phyloP scores from a whole-genome alignment of 2,797 vertebrate genomes.

The Hephaestus fuliginosus region DNA sequence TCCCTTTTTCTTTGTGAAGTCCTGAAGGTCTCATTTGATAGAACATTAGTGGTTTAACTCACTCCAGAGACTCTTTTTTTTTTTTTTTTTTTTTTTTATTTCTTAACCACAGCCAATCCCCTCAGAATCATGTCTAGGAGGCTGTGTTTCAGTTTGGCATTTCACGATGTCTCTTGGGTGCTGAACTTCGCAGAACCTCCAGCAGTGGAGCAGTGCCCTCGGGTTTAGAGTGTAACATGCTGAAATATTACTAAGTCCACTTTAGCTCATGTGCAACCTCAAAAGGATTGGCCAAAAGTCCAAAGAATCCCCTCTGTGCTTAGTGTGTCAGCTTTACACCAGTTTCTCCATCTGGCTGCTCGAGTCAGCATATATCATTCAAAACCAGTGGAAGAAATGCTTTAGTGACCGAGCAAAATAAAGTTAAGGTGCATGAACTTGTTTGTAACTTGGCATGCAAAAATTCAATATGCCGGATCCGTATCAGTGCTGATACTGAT shows the following conservation, averaged over 20 bases:
- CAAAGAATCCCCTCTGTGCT: background rate
- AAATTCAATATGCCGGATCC: background rate
- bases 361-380: background rate
- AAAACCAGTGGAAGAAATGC: background rate
- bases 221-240: conserved; percentile 36
- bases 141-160: conserved; percentile 62
- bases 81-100: too few species aligned
- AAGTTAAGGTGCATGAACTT: background rate
- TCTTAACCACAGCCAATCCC: conserved; percentile 18
- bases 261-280: conserved; percentile 17
- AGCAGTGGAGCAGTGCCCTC: conserved; percentile 28
- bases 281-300: conserved; percentile 1
- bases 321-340: background rate
- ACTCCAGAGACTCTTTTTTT: conserved; percentile 40
- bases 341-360: background rate
- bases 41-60: conserved; percentile 62
- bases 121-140: conserved; percentile 17
- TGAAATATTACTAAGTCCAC: conserved; percentile 33
- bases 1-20: conserved; percentile 38
- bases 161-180: conserved; percentile 45
- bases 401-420: background rate
- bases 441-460: background rate
- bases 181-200: conserved; percentile 46
- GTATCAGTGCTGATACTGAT: background rate
- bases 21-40: conserved; percentile 59